These are phyloP conservation scores for Adelges cooleyi DNA, from an alignment of 1,140 invertebrate species.

Conservation along the genomic window DNA sequence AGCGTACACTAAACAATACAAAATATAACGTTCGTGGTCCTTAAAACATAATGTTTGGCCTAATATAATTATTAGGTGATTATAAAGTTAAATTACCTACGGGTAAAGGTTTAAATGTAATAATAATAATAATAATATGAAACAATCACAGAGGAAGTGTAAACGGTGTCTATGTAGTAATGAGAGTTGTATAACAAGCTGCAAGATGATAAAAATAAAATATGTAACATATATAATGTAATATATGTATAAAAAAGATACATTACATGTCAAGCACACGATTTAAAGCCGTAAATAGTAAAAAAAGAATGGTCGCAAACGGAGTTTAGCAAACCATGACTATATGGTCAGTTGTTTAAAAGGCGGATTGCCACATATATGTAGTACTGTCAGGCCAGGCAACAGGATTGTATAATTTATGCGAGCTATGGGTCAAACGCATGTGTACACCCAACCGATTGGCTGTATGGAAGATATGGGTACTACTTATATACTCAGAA, in stretches of 20 bases:
- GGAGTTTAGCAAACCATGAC: constrained; percentile 27
- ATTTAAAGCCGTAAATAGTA: constrained; percentile 17
- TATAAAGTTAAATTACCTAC: neutral
- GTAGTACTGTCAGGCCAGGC: neutral
- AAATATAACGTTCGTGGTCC: neutral
- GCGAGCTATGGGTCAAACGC: too few relatives aligned
- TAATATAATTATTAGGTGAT: constrained; percentile 20
- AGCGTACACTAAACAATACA: too few relatives aligned
- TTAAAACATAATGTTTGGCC: neutral
- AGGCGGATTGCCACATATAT: constrained; percentile 7
- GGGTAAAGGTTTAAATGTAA: neutral
- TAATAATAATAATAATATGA: too few relatives aligned
- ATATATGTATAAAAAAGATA: neutral
- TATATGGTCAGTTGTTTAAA: constrained; percentile 13
- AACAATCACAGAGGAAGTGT: constrained; percentile 4
- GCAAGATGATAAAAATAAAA: constrained; percentile 1
- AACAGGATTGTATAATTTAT: too few relatives aligned
- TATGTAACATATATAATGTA: neutral
- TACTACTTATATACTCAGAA: too few relatives aligned
- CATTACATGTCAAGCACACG: constrained; percentile 29
- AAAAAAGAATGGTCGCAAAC: constrained; percentile 23
- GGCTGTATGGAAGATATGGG: too few relatives aligned
- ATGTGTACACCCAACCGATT: too few relatives aligned
- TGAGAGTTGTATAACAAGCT: constrained; percentile 18
- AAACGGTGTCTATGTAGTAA: neutral